These are phyloP conservation scores for Crocidura indochinensis DNA, from an alignment of 2,797 vertebrate species.

Conservation along the genomic window DNA sequence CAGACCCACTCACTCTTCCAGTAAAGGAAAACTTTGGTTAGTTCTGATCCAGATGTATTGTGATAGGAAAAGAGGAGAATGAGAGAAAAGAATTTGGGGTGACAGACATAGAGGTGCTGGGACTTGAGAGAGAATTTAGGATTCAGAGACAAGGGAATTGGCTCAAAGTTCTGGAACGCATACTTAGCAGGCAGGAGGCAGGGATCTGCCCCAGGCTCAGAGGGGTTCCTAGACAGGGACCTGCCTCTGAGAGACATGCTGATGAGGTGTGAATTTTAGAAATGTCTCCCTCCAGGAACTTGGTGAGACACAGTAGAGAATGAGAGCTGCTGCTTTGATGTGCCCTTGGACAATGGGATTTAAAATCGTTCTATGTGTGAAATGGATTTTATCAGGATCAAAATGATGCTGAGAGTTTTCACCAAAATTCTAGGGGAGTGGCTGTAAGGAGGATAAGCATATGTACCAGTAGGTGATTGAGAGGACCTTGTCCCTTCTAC, in stretches of 20 bases:
- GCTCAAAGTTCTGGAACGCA: too few relatives aligned
- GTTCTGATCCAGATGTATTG: background rate
- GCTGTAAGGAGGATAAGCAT: background rate
- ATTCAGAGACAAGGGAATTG: too few relatives aligned
- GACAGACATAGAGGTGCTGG: background rate
- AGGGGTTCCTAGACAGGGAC: background rate
- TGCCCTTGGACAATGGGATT: background rate
- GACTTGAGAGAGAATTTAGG: background rate
- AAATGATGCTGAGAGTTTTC: background rate
- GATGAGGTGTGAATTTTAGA: background rate
- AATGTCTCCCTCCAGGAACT: background rate
- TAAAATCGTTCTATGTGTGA: background rate
- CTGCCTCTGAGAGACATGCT: background rate
- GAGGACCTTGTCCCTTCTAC: background rate
- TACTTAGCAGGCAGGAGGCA: background rate
- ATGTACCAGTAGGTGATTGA: background rate
- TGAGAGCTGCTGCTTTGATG: background rate
- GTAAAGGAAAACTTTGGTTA: background rate
- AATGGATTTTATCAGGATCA: constrained; percentile 21
- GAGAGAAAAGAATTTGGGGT: background rate
- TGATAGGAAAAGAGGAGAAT: background rate
- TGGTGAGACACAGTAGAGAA: background rate
- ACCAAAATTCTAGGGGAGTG: background rate
- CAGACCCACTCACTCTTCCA: background rate
- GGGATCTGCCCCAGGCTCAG: background rate